Evolutionary conservation across 2,113 vertebrate species (phyloP).

Genomic region (Turnix velox): DNA sequence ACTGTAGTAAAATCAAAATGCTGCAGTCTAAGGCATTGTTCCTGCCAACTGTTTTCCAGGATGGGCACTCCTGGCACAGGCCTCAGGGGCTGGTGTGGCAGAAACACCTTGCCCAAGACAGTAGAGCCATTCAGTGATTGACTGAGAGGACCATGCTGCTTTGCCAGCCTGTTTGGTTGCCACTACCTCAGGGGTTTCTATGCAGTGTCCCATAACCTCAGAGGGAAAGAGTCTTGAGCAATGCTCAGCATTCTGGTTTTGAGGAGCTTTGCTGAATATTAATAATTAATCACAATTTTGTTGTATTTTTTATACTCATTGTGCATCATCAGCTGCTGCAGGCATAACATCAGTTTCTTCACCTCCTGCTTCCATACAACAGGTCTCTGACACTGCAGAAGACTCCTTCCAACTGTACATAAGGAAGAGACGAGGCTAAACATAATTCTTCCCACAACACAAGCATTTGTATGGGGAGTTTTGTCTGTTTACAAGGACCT

Average conservation of each 20-base stretch:
- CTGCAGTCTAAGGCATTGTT: neutral
- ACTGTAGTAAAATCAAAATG: neutral
- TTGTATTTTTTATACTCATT: neutral
- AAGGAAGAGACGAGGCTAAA: neutral
- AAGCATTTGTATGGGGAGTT: neutral
- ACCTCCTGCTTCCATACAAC: neutral
- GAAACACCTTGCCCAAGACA: neutral
- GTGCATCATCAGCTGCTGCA: neutral
- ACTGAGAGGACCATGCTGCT: neutral
- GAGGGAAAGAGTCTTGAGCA: neutral
- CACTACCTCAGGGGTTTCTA: neutral
- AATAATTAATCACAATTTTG: neutral
- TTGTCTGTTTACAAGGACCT: neutral
- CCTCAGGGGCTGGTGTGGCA: neutral
- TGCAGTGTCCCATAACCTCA: rapidly evolving
- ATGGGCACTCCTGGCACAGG: neutral
- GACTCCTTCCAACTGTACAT: neutral
- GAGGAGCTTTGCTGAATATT: neutral
- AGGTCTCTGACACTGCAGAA: neutral
- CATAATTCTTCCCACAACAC: rapidly evolving
- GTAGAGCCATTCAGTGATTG: neutral
- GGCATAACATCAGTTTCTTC: neutral
- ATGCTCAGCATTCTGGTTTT: neutral
- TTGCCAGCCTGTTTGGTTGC: neutral
- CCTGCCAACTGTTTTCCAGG: neutral